phyloP scores from a whole-genome alignment of 2,888 invertebrate species.

The Phortica magna region DNA sequence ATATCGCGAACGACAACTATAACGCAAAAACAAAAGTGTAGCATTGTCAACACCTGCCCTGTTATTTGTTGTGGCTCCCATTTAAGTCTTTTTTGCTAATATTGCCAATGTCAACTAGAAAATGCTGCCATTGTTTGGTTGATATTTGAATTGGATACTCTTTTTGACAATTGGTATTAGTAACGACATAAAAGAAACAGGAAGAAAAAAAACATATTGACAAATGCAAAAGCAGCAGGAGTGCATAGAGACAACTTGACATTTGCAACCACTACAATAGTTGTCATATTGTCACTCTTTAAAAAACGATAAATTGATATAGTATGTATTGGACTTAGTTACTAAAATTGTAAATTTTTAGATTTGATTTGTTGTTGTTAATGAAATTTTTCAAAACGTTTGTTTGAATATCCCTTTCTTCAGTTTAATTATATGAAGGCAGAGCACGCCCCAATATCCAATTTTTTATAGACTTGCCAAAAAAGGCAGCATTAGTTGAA shows the following conservation, averaged over 20 bases:
- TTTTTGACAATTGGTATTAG: slow-evolving; percentile 45
- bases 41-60: slow-evolving; percentile 23
- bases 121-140: slow-evolving; percentile 32
- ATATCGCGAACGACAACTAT: background rate
- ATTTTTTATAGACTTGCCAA: too few relatives aligned
- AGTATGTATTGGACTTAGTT: background rate
- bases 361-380: background rate
- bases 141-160: slow-evolving; percentile 33
- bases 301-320: slow-evolving; percentile 44
- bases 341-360: too few relatives aligned
- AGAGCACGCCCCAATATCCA: too few relatives aligned
- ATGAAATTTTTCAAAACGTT: slow-evolving; percentile 34
- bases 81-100: background rate
- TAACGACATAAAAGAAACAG: slow-evolving; percentile 23
- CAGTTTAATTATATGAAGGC: too few relatives aligned
- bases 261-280: slow-evolving; percentile 54
- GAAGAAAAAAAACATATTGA: slow-evolving; percentile 40
- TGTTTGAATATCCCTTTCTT: background rate
- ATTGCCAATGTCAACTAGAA: slow-evolving; percentile 9
- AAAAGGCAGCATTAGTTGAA: too few relatives aligned
- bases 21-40: slow-evolving; percentile 2
- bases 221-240: slow-evolving; percentile 38
- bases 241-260: slow-evolving; percentile 61
- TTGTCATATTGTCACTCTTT: slow-evolving; percentile 60
- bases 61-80: slow-evolving; percentile 1